Percentiles rank a stretch among this genome's conserved stretches.
These are phyloP conservation scores for Rhizomys pruinosus DNA, from an alignment of 2,113 vertebrate genomes.

Conservation along the genomic window DNA sequence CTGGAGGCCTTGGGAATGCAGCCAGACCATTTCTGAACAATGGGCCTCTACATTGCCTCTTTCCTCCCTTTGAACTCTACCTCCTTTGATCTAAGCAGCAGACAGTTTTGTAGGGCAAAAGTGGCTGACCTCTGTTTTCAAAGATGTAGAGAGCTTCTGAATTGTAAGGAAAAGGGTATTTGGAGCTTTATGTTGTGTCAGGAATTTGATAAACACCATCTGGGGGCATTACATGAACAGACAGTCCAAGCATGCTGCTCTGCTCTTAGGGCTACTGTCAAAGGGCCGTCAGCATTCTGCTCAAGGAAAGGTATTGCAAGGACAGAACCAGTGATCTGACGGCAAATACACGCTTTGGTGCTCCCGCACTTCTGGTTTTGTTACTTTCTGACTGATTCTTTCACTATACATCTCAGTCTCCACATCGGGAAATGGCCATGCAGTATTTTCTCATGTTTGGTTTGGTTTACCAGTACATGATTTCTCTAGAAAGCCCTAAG, in stretches of 20 bases:
- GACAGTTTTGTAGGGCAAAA: constrained; percentile 48
- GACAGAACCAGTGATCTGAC: constrained; percentile 2
- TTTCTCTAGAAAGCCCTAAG: neutral
- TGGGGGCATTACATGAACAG: constrained; percentile 1
- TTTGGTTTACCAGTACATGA: neutral
- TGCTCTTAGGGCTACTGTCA: neutral
- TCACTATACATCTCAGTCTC: neutral
- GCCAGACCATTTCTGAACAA: constrained; percentile 4
- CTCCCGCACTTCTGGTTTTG: neutral
- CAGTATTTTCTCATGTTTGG: neutral
- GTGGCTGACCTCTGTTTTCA: constrained; percentile 30
- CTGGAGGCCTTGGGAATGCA: constrained; percentile 19
- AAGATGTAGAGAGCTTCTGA: neutral
- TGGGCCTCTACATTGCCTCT: constrained; percentile 11
- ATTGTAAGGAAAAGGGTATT: constrained; percentile 18
- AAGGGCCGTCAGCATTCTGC: neutral
- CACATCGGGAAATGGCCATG: neutral
- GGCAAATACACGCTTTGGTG: neutral
- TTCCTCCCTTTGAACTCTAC: constrained; percentile 69
- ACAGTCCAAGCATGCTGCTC: neutral
- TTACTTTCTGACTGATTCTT: neutral
- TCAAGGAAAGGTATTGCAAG: neutral
- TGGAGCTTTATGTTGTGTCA: constrained; percentile 26
- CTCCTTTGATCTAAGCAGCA: constrained; percentile 58
- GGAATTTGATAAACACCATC: constrained; percentile 48